Evolutionary conservation across 2,797 vertebrate species (phyloP).

Genomic region (Zalophus californianus): DNA sequence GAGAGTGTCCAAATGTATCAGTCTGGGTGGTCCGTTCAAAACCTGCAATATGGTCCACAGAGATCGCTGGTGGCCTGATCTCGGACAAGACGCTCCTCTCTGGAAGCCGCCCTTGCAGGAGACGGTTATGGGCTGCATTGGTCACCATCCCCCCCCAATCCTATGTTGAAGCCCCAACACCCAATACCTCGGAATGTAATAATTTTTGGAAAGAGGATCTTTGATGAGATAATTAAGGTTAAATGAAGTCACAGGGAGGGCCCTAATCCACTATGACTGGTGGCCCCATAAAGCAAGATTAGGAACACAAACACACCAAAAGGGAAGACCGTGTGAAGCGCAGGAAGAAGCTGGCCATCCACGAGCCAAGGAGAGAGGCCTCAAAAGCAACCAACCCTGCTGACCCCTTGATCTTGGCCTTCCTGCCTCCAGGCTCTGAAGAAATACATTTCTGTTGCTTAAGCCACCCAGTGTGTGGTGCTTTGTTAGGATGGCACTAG

Average conservation of each 20-base stretch:
- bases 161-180: neutral
- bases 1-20: neutral
- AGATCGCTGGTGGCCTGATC: neutral
- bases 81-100: neutral
- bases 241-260: neutral
- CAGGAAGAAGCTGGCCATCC: too few species aligned
- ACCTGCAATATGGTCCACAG: neutral
- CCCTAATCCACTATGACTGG: neutral
- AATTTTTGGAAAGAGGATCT: neutral
- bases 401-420: neutral
- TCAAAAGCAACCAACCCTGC: neutral
- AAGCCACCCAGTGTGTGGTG: neutral
- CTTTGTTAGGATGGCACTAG: neutral
- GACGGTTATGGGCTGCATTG: neutral
- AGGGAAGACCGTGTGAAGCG: neutral
- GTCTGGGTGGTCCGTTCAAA: neutral
- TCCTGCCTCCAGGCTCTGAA: neutral
- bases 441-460: neutral
- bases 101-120: neutral
- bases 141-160: neutral
- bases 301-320: neutral
- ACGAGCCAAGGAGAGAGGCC: neutral
- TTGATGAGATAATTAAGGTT: neutral
- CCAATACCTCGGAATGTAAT: neutral
- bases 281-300: neutral